Conservation (phyloP, 2,113 vertebrate genomes). For the Phaethornis superciliosus region DNA sequence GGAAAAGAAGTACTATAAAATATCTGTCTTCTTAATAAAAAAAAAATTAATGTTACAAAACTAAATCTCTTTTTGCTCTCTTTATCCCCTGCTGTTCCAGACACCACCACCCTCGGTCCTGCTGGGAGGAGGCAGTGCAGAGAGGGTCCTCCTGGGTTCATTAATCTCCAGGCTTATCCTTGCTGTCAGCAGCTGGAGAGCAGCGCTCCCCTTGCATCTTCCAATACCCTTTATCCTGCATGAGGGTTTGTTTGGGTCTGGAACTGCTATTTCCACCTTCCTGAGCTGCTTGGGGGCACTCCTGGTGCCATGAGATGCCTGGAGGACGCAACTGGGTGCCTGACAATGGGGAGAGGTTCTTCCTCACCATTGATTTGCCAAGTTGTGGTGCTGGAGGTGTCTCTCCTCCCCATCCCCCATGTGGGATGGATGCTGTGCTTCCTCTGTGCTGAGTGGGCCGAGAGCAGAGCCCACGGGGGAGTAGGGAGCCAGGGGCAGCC, state of each 20-base stretch:
- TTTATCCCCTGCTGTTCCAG: not conserved
- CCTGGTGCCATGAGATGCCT: not conserved
- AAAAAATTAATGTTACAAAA: constrained; percentile 83
- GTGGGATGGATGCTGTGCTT: constrained; percentile 37
- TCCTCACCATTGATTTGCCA: not conserved
- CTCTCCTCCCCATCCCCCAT: constrained; percentile 45
- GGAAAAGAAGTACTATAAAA: constrained; percentile 86
- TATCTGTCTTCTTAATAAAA: constrained; percentile 89
- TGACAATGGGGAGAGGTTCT: not conserved
- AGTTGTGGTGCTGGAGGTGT: constrained; percentile 29
- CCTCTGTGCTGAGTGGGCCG: constrained; percentile 27
- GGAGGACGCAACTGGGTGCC: not conserved
- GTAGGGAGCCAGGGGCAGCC: not conserved
- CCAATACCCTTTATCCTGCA: too few relatives aligned
- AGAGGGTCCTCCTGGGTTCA: too few relatives aligned
- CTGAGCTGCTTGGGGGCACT: too few relatives aligned
- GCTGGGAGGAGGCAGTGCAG: too few relatives aligned
- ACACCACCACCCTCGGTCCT: not conserved
- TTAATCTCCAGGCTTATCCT: too few relatives aligned
- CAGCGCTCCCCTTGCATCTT: too few relatives aligned
- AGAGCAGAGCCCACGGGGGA: not conserved
- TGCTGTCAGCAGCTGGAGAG: too few relatives aligned
- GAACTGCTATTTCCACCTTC: too few relatives aligned
- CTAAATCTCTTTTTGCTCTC: constrained; percentile 49
- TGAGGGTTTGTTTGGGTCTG: too few relatives aligned